Percentiles rank a stretch among this genome's conserved stretches.
Conservation (phyloP, 2,797 vertebrate genomes). For the Ibycter americanus region DNA sequence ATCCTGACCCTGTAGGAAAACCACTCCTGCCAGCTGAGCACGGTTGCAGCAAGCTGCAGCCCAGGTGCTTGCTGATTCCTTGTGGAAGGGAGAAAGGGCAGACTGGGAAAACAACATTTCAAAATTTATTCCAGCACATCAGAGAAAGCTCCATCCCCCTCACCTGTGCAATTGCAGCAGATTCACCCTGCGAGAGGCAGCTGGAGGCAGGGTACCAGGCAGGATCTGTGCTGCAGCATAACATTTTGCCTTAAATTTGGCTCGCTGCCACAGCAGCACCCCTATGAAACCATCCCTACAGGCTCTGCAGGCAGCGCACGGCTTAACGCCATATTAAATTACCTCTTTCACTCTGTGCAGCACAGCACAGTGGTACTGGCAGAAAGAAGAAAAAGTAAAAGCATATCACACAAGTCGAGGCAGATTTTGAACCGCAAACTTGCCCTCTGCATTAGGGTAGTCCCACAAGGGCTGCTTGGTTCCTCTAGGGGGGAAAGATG, state of each 20-base stretch:
- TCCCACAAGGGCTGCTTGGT: neutral
- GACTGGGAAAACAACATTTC: neutral
- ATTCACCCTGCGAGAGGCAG: neutral
- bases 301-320: neutral
- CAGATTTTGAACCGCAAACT: neutral
- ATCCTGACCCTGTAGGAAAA: neutral
- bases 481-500: neutral
- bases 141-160: neutral
- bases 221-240: neutral
- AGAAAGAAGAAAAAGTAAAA: neutral
- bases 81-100: neutral
- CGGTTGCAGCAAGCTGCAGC: neutral
- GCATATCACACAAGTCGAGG: neutral
- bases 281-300: neutral
- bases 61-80: neutral
- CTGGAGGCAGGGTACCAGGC: neutral
- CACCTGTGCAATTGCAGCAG: neutral
- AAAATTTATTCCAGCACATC: neutral
- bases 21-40: neutral
- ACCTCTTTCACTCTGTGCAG: neutral
- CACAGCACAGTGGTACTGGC: neutral
- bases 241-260: slow-evolving; percentile 23
- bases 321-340: slow-evolving; percentile 39
- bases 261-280: neutral
- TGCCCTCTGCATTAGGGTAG: neutral